phyloP scores from a whole-genome alignment of 2,113 vertebrate species.

The Grammomys surdaster region DNA sequence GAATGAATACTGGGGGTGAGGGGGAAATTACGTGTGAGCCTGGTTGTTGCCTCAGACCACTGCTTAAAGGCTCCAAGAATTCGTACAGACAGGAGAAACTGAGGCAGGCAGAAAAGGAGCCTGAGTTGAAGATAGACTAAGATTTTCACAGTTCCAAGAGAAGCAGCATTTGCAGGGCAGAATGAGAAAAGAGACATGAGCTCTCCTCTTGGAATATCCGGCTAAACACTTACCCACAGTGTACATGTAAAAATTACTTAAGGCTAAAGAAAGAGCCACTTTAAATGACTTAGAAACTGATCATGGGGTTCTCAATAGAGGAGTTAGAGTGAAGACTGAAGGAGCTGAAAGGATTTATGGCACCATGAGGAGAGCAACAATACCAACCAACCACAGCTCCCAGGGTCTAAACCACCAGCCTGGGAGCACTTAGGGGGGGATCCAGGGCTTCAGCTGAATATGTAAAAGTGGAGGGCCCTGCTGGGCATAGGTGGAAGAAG shows the following conservation, averaged over 20 bases:
- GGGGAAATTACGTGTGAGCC: not conserved
- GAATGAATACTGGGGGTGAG: not conserved
- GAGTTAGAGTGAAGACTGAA: no score
- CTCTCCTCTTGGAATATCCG: not conserved
- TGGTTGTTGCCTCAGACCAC: not conserved
- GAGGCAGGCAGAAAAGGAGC: not conserved
- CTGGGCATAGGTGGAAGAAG: no score
- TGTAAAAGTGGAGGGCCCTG: no score
- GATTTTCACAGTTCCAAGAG: not conserved
- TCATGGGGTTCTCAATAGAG: no score
- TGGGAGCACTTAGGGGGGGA: no score
- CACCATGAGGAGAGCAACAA: no score
- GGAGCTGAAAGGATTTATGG: no score
- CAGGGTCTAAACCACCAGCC: no score
- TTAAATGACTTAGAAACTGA: not conserved
- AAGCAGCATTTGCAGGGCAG: not conserved
- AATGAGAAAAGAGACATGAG: not conserved
- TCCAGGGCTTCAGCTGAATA: no score
- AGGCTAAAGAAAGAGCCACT: not conserved
- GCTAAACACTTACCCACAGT: not conserved
- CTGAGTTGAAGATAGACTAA: not conserved
- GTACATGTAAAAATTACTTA: not conserved
- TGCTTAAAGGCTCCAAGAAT: not conserved
- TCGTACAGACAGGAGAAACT: rapidly evolving
- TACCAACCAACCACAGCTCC: no score